Evolutionary conservation across 2,113 vertebrate genomes (phyloP).

Genomic region (Xiphias gladius): DNA sequence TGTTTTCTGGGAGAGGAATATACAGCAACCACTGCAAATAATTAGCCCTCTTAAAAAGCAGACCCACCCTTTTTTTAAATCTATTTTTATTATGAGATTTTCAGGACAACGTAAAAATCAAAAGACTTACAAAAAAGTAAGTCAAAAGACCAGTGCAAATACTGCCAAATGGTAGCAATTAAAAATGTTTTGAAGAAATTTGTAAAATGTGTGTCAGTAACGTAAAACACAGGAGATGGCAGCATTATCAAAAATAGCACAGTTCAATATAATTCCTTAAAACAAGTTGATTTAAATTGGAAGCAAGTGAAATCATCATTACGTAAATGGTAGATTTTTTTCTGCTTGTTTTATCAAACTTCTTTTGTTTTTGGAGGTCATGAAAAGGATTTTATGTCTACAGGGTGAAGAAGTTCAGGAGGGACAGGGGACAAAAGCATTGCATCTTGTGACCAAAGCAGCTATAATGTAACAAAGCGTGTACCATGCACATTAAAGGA

Average conservation of each 20-base stretch:
- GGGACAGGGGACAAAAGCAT: not conserved
- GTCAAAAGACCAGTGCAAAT: not conserved
- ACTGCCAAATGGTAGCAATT: not conserved
- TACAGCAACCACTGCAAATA: not conserved
- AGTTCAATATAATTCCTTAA: not conserved
- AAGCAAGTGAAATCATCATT: constrained; percentile 1
- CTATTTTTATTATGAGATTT: not conserved
- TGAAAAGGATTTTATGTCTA: not conserved
- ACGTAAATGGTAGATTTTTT: not conserved
- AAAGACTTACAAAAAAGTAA: not conserved
- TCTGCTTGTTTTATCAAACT: not conserved
- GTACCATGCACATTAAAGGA: not conserved
- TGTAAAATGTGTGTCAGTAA: not conserved
- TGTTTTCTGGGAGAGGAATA: not conserved
- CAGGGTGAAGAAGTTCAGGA: not conserved
- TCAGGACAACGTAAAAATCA: not conserved
- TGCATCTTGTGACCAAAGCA: not conserved
- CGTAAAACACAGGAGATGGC: no score
- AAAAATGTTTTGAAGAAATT: not conserved
- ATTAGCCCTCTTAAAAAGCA: not conserved
- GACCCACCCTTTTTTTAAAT: not conserved
- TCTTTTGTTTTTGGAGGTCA: not conserved
- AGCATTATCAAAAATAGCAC: not conserved
- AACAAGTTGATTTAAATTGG: not conserved
- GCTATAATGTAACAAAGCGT: not conserved